Base-by-base conservation (phyloP, 2,888 invertebrate genomes). In the Amaurobius ferox region DNA sequence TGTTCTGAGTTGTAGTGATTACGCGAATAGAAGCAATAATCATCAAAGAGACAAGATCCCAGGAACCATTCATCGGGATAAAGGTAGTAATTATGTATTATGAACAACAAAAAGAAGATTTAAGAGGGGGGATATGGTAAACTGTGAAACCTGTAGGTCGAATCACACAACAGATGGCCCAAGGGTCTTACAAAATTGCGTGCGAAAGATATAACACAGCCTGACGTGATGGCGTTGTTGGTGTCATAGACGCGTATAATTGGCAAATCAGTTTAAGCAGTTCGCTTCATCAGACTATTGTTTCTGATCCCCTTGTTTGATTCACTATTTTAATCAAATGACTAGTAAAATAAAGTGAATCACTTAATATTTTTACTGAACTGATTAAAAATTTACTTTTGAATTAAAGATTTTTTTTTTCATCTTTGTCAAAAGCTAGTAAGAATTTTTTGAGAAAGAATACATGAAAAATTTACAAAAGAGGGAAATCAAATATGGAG, bases 71-170 rank as follows among this genome's bases (percentile, higher is more conserved):
- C 70, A 81, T 81, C 74, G 62, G 70, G 64, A 81, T 76, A 76
- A 81, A 81, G 76, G 73, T 64, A n/a, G 70, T 81, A 76, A 81
- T 81, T 81, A 81, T 76, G 81, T 81, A 81, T 70, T 81, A 81
- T 81, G 68, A 67, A 68, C 74, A 62, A 62, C 74, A 76, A 81
- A 81, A 81, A 81, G 79, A 79, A 81, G 62, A 23, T 55, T 39
- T 73, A 44, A 29, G 35, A 29, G 40, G 26, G 32, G 40, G 66
- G 70, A 29, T 7, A 28, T 32, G 32, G 71, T 44, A 72, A 72
- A 71, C 72, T 66, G 73, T 80, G 28, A 61, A 62, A 71, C 62
- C 70, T 70, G 23, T 78, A 35, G 81, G 81, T 74, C 81, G 74
- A 74, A 74, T 81, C 81, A 30, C 70, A 74, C 62, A 74, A 70